Conservation (phyloP, 2,113 vertebrate species). For the Danionella cerebrum region DNA sequence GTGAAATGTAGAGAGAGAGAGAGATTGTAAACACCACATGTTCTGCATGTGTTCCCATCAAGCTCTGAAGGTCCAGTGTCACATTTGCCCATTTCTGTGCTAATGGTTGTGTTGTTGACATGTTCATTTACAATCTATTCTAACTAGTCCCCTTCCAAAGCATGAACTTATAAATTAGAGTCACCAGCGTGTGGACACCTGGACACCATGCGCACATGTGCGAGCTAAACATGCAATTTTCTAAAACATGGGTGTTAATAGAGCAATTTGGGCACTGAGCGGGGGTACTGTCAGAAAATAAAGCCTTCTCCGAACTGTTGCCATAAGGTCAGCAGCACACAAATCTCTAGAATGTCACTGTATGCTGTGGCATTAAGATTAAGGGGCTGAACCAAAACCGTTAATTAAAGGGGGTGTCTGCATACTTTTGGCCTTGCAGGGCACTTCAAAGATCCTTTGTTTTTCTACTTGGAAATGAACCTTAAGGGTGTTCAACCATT, state of each 20-base stretch:
- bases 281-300: neutral
- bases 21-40: neutral
- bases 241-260: neutral
- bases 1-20: too few species aligned
- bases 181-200: neutral
- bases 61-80: neutral
- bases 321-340: neutral
- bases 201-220: neutral
- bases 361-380: neutral
- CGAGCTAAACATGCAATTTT: neutral
- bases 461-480: neutral
- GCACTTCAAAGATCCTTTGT: neutral
- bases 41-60: neutral
- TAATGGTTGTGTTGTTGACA: neutral
- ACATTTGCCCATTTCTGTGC: neutral
- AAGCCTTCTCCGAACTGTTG: neutral
- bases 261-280: neutral
- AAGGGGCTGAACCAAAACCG: neutral
- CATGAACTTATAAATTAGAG: neutral
- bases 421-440: neutral
- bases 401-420: neutral
- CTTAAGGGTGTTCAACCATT: neutral
- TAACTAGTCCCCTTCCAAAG: neutral
- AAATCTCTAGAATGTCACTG: constrained; percentile 1
- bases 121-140: neutral